Percentiles rank a stretch among this genome's conserved stretches.
Evolutionary conservation across 2,797 vertebrate species (phyloP).

Genomic region (Orestias chungarensis): DNA sequence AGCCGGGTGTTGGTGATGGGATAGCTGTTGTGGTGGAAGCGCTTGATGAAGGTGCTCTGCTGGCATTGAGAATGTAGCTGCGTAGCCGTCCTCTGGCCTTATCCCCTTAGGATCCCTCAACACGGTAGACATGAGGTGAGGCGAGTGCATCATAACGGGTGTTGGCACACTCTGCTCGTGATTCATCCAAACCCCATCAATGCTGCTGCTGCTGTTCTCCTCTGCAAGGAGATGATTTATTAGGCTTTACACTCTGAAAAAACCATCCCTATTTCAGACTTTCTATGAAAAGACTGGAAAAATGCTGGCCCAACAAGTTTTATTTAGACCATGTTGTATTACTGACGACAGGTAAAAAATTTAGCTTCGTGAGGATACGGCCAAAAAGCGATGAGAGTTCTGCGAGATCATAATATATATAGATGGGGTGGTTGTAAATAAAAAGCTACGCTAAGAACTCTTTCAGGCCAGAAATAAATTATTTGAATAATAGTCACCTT

Average conservation of each 20-base stretch:
- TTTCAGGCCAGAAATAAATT: not conserved
- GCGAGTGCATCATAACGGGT: constrained; percentile 94
- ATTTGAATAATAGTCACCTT: constrained; percentile 78
- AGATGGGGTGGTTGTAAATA: no score
- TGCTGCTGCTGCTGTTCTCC: constrained; percentile 89
- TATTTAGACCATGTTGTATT: not conserved
- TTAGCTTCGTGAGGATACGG: not conserved
- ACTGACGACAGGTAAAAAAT: not conserved
- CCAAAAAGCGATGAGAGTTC: no score
- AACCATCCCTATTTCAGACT: not conserved
- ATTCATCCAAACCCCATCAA: constrained; percentile 85
- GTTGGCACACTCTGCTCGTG: constrained; percentile 88
- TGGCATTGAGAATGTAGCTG: constrained; percentile 89
- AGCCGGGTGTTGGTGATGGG: constrained; percentile 83
- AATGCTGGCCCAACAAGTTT: not conserved
- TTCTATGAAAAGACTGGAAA: no score
- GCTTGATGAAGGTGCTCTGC: constrained; percentile 79
- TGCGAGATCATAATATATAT: no score
- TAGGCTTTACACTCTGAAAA: not conserved
- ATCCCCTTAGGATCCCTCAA: constrained; percentile 92
- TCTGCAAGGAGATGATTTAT: constrained; percentile 66
- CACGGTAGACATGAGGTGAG: constrained; percentile 94
- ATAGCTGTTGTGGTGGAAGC: constrained; percentile 67
- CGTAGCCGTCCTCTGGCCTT: constrained; percentile 90
- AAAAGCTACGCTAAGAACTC: not conserved